Conservation (phyloP, 1,140 invertebrate genomes). For the Stegodyphus dumicola region DNA sequence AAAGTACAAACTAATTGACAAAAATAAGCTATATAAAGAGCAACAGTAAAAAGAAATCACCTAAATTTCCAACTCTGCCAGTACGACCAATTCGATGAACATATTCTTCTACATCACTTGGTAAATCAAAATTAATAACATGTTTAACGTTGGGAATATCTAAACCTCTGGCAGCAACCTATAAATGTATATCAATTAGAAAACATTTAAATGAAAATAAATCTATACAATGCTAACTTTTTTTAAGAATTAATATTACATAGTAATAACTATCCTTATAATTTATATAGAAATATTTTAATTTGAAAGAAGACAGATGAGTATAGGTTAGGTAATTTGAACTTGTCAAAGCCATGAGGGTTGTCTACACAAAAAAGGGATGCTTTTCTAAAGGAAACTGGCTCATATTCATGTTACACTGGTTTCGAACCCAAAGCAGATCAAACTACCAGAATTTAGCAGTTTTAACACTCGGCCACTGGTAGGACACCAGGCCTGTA, state of each 20-base stretch:
- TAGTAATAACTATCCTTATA: background rate
- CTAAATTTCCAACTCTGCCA: constrained; percentile 71
- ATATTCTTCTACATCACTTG: constrained; percentile 95
- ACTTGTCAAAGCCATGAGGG: background rate
- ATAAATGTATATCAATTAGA: background rate
- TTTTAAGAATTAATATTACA: too few species aligned
- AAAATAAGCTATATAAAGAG: too few species aligned
- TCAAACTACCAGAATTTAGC: too few species aligned
- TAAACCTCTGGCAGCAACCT: constrained; percentile 90
- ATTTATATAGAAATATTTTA: background rate
- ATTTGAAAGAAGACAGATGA: background rate
- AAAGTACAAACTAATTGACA: too few species aligned
- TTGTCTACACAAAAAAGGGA: background rate
- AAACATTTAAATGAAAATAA: background rate
- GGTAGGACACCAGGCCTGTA: too few species aligned
- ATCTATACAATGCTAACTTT: background rate
- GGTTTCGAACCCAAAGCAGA: too few species aligned
- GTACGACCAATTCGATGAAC: constrained; percentile 98
- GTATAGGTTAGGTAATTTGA: background rate
- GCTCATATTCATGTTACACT: too few species aligned
- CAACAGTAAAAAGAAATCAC: constrained; percentile 64
- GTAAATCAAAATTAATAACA: constrained; percentile 97
- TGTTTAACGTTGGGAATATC: constrained; percentile 98
- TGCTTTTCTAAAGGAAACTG: too few species aligned
- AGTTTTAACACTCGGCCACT: too few species aligned